These are phyloP conservation scores for Coregonus suidteri DNA, from an alignment of 2,797 vertebrate species.

Conservation along the genomic window DNA sequence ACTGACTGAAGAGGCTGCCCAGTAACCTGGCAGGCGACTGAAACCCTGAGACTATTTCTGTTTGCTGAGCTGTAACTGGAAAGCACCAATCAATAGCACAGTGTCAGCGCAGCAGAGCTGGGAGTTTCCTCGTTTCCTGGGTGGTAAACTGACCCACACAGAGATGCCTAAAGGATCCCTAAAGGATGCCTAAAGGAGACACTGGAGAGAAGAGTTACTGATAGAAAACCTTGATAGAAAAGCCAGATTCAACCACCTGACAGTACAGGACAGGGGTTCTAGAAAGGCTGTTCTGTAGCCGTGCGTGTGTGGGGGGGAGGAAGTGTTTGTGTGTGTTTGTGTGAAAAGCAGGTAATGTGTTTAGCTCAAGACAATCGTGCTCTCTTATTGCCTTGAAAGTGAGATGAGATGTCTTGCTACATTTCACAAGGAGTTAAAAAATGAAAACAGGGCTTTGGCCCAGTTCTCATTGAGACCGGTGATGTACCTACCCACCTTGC, in stretches of 20 bases:
- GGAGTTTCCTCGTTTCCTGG: conserved; percentile 42
- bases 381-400: conserved; percentile 29
- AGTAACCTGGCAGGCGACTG: conserved; percentile 20
- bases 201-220: too few relatives aligned
- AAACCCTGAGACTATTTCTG: conserved; percentile 40
- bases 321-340: neutral
- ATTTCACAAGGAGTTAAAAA: conserved; percentile 25
- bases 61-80: conserved; percentile 31
- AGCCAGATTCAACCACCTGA: too few relatives aligned
- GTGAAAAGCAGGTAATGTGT: conserved; percentile 15
- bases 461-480: neutral
- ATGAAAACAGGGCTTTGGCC: neutral
- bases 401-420: conserved; percentile 25
- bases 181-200: neutral
- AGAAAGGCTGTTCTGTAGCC: too few relatives aligned
- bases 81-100: conserved; percentile 51
- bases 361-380: conserved; percentile 16
- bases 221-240: too few relatives aligned
- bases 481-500: neutral
- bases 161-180: neutral
- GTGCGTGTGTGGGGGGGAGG: too few relatives aligned
- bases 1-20: conserved; percentile 19
- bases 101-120: conserved; percentile 35
- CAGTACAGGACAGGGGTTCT: too few relatives aligned
- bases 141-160: neutral